Conservation (phyloP, 1,140 invertebrate species). For the Pantala flavescens region DNA sequence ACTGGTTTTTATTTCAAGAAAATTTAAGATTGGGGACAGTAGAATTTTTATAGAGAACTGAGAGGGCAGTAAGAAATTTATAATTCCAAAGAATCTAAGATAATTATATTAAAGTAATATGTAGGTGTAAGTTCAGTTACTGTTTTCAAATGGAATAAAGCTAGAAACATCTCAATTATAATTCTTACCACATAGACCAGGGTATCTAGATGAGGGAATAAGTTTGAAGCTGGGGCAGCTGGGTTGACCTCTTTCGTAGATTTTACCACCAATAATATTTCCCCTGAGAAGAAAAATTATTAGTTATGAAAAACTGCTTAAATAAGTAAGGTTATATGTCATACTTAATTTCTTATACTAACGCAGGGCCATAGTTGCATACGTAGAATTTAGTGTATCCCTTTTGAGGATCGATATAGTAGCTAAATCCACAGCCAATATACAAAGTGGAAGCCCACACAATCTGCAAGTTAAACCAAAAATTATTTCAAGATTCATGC, state of each 20-base stretch:
- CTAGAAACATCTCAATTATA: background rate
- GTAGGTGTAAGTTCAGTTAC: no score
- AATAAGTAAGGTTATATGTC: background rate
- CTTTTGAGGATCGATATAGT: constrained; percentile 54
- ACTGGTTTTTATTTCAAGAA: no score
- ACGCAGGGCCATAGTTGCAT: constrained; percentile 78
- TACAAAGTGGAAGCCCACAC: constrained; percentile 68
- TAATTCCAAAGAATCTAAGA: no score
- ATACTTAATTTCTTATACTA: constrained; percentile 26
- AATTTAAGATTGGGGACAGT: no score
- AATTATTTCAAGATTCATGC: background rate
- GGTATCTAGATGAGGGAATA: constrained; percentile 55
- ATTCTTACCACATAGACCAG: constrained; percentile 64
- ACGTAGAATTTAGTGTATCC: constrained; percentile 74
- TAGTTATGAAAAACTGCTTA: background rate
- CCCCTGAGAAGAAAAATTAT: constrained; percentile 42
- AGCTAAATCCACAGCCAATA: constrained; percentile 70
- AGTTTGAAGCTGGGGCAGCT: constrained; percentile 57
- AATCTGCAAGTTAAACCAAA: constrained; percentile 43
- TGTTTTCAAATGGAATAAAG: no score
- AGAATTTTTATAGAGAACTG: no score
- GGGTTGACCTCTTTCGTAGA: constrained; percentile 62
- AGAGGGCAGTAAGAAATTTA: no score
- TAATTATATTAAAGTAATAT: no score
- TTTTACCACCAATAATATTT: constrained; percentile 61